A percentile compares a stretch with the other conserved stretches of the same genome.
Conservation (phyloP, 2,888 invertebrate genomes). For the Mythimna loreyi region DNA sequence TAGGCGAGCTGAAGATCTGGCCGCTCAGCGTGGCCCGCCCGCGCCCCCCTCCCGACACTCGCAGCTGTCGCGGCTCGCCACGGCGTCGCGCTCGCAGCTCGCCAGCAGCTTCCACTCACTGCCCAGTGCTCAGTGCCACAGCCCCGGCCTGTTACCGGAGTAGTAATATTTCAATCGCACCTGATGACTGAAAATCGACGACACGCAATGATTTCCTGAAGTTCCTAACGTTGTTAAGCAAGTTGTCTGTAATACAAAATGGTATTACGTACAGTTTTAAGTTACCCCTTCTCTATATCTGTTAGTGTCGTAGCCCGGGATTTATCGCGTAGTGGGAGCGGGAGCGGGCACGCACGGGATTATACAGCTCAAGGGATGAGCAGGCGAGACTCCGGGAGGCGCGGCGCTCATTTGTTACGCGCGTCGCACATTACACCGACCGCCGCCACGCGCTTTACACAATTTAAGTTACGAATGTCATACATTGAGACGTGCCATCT, state of each 20-base stretch:
- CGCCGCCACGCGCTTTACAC: background rate
- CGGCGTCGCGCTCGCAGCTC: background rate
- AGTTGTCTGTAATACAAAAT: slow-evolving; percentile 8
- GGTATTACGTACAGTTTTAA: background rate
- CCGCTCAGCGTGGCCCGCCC: background rate
- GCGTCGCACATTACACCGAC: background rate
- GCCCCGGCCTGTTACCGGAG: background rate
- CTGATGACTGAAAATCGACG: background rate
- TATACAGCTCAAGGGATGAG: slow-evolving; percentile 36
- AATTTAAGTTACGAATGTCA: background rate
- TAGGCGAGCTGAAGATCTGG: background rate
- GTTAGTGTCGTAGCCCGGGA: slow-evolving; percentile 11
- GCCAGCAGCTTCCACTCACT: background rate
- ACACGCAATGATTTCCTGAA: background rate
- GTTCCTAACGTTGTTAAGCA: slow-evolving; percentile 3
- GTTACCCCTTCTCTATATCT: slow-evolving; percentile 4
- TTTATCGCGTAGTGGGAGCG: background rate
- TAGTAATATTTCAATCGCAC: background rate
- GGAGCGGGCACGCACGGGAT: slow-evolving; percentile 18
- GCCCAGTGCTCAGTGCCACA: too few species aligned
- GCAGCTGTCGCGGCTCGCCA: background rate
- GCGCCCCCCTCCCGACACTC: background rate
- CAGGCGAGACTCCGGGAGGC: background rate
- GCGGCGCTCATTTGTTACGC: background rate
- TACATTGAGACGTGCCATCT: background rate